These are phyloP conservation scores for Clupea harengus DNA, from an alignment of 2,113 vertebrate genomes.

Conservation along the genomic window DNA sequence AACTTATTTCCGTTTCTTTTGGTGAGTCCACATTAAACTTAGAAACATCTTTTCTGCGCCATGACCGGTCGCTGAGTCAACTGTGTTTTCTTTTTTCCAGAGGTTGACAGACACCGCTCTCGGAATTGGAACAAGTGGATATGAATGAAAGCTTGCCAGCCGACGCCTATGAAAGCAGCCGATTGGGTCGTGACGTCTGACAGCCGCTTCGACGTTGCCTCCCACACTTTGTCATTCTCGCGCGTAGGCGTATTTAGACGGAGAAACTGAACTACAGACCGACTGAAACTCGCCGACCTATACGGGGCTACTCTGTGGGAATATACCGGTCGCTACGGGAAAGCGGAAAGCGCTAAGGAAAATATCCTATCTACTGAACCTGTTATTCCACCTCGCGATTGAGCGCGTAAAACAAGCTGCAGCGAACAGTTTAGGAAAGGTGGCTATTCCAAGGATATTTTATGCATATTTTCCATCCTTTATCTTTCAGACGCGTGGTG, in stretches of 20 bases:
- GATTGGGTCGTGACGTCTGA: slow-evolving; percentile 36
- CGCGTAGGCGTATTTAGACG: slow-evolving; percentile 35
- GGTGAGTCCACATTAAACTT: neutral
- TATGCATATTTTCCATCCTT: neutral
- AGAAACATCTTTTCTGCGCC: neutral
- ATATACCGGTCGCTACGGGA: slow-evolving; percentile 26
- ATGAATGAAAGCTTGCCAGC: slow-evolving; percentile 13
- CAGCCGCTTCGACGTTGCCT: slow-evolving; percentile 26
- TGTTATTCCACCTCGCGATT: neutral
- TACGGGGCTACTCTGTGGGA: slow-evolving; percentile 16
- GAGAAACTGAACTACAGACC: slow-evolving; percentile 33
- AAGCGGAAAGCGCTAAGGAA: neutral
- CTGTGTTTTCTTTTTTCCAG: neutral
- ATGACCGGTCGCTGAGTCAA: neutral
- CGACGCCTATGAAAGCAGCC: slow-evolving; percentile 24
- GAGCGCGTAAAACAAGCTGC: neutral
- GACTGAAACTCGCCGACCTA: slow-evolving; percentile 32
- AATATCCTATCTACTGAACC: neutral
- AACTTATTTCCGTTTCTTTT: neutral
- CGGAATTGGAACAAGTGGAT: neutral
- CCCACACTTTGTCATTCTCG: slow-evolving; percentile 24
- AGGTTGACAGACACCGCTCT: neutral
- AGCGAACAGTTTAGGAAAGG: slow-evolving; percentile 1
- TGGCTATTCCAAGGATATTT: neutral
- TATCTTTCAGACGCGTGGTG: neutral